phyloP scores from a whole-genome alignment of 2,113 vertebrate genomes.

The Lepus americanus region DNA sequence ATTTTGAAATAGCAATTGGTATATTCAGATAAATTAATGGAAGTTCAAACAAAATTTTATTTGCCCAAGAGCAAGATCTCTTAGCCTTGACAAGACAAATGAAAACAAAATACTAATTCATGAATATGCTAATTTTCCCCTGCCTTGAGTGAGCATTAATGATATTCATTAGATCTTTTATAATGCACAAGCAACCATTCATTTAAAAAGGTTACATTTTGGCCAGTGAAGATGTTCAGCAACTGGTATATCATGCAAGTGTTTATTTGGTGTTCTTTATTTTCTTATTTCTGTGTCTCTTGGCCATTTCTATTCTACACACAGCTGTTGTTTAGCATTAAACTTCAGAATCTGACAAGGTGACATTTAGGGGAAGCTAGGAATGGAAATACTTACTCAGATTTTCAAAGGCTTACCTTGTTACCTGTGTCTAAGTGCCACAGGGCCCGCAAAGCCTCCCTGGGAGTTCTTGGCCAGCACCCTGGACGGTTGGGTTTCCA shows the following conservation, averaged over 20 bases:
- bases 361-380: conserved; percentile 52
- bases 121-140: conserved; percentile 58
- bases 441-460: background rate
- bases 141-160: conserved; percentile 26
- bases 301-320: conserved; percentile 47
- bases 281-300: conserved; percentile 58
- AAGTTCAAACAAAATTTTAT: conserved; percentile 49
- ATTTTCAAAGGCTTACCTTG: background rate
- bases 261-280: conserved; percentile 43
- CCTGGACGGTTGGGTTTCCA: background rate
- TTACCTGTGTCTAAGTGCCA: background rate
- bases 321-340: conserved; percentile 69
- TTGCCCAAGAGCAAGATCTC: conserved; percentile 53
- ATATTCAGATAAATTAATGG: conserved; percentile 38
- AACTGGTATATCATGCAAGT: background rate
- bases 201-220: conserved; percentile 45
- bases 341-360: conserved; percentile 66
- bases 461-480: background rate
- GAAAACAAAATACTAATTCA: conserved; percentile 58
- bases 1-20: conserved; percentile 12
- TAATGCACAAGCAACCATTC: background rate
- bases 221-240: background rate
- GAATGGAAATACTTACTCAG: conserved; percentile 25
- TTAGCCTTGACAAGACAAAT: conserved; percentile 23
- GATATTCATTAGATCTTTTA: conserved; percentile 60